Evolutionary conservation across 2,797 vertebrate genomes (phyloP).

Genomic region (Periophthalmus magnuspinnatus): DNA sequence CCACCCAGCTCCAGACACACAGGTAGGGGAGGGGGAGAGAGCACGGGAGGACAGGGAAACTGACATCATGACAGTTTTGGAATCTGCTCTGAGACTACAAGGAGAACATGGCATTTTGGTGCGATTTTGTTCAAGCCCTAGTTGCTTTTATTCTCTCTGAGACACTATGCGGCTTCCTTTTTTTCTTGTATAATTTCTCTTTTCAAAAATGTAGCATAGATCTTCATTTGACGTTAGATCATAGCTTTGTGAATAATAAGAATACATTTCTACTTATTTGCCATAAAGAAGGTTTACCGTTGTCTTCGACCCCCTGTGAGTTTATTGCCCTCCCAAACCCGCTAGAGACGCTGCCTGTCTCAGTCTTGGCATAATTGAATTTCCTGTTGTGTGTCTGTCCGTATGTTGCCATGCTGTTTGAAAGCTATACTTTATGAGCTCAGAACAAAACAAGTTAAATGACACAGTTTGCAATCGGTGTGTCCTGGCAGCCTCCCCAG

Average conservation of each 20-base stretch:
- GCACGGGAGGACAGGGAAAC: too few relatives aligned
- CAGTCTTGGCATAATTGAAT: constrained; percentile 25
- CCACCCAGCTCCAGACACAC: too few relatives aligned
- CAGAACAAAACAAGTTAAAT: constrained; percentile 66
- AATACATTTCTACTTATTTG: neutral
- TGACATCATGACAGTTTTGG: too few relatives aligned
- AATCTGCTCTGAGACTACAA: neutral
- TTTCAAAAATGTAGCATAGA: neutral
- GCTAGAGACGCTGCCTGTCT: constrained; percentile 11
- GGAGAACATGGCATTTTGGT: neutral
- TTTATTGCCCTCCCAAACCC: constrained; percentile 44
- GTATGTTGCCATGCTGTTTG: constrained; percentile 35
- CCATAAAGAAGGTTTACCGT: neutral
- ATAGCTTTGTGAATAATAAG: neutral
- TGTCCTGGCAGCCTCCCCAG: constrained; percentile 40
- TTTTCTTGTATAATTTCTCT: neutral
- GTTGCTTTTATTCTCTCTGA: neutral
- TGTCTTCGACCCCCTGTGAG: constrained; percentile 18
- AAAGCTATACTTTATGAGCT: constrained; percentile 60
- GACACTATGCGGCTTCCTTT: too few relatives aligned
- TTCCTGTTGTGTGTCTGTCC: constrained; percentile 17
- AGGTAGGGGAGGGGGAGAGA: too few relatives aligned
- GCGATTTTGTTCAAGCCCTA: neutral
- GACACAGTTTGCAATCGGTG: constrained; percentile 39
- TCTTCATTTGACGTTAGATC: neutral